phyloP scores from a whole-genome alignment of 2,113 vertebrate species.

The Malurus cyaneus region DNA sequence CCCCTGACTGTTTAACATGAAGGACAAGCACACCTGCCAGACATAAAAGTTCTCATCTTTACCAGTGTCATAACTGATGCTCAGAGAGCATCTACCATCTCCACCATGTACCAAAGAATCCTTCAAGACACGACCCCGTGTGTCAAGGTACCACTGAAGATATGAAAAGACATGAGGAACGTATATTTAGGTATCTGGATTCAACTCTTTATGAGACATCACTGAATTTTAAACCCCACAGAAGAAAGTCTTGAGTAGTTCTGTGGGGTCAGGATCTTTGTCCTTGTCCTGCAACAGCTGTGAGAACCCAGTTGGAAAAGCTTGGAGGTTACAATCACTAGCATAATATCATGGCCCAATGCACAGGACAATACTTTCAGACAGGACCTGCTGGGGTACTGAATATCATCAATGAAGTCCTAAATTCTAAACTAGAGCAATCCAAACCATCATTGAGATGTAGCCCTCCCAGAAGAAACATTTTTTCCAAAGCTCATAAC shows the following conservation, averaged over 20 bases:
- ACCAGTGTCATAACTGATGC: not conserved
- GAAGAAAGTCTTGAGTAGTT: not conserved
- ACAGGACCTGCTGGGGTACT: not conserved
- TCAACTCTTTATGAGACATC: not conserved
- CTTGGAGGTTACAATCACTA: not conserved
- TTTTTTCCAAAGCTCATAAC: not conserved
- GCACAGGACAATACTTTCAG: not conserved
- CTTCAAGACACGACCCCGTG: not conserved
- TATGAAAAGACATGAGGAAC: not conserved
- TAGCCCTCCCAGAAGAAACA: constrained; percentile 1
- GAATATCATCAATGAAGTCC: not conserved
- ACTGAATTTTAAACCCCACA: not conserved
- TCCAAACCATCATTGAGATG: not conserved
- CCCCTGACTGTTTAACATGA: not conserved
- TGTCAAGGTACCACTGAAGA: not conserved
- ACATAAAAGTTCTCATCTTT: not conserved
- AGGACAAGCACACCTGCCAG: not conserved
- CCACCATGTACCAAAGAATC: not conserved
- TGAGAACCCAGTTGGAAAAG: not conserved
- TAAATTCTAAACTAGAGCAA: not conserved
- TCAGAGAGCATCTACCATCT: not conserved
- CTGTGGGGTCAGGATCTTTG: not conserved
- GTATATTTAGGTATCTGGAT: not conserved
- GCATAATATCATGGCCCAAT: not conserved
- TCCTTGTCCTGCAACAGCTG: not conserved